Evolutionary conservation across 2,113 vertebrate genomes (phyloP), one percentile per base, ranked within the genome.

Genomic region (Notarius quadriscutis): DNA sequence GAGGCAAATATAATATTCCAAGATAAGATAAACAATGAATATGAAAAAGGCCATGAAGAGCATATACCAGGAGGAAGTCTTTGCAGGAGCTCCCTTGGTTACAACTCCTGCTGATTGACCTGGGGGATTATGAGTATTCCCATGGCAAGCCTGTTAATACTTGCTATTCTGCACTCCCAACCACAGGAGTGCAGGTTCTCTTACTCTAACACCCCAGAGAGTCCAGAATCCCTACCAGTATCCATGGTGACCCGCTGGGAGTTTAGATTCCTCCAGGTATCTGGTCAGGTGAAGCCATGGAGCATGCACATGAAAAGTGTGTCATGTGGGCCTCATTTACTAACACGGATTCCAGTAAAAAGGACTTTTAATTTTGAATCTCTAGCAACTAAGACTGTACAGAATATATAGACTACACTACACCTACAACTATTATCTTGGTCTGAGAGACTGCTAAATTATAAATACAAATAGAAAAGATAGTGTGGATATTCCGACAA

Each of bases 91-190:
- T 91, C 88, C 91, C 95, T 87, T 96, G 91, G 94, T 94, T 94
- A 96, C 95, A 88, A 90, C 92, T 91, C 91, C 92, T 87, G 82
- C 92, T 92, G 93, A 93, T n/a, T 89, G 89, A 88, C 92, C 93
- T 94, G 83, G 81, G 93, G 92, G 93, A 91, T 87, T 81, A 77
- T 41, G 27, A 18, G 0, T 81, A 86, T 87, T 94, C 94, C 93
- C 94, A 85, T 60, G 90, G 88, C 86, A 78, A 89, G 90, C 88
- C 89, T 92, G 92, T 92, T 93, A 91, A 90, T 91, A 89, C 89
- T 87, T n/a, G 51, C 75, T 62, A 51, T 77, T 89, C 53, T 81
- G 62, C 22, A 50, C 87, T 86, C 51, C 58, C 41, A 84, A 81
- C 90, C 94, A 92, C 92, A 62, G 81, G 91, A 91, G 92, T 69